These are phyloP conservation scores for Oreochromis mossambicus DNA, from an alignment of 2,797 vertebrate species.

Conservation along the genomic window DNA sequence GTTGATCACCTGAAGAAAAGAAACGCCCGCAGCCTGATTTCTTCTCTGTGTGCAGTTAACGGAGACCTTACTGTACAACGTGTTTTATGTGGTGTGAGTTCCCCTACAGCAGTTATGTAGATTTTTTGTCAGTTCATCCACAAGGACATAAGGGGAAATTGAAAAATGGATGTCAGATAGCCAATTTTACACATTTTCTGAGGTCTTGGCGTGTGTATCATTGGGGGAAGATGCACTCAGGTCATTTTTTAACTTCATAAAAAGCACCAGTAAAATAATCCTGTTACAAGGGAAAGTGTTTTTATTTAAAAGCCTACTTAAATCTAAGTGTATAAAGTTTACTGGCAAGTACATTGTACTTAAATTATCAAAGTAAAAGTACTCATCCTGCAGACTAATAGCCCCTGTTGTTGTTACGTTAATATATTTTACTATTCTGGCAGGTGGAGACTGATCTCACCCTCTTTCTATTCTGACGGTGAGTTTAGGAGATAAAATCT, in stretches of 20 bases:
- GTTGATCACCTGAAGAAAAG: background rate
- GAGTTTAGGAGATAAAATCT: background rate
- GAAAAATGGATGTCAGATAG: background rate
- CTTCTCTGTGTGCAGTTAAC: background rate
- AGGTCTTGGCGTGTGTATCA: background rate
- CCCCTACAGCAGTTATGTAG: background rate
- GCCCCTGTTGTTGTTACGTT: background rate
- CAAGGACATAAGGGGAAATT: background rate
- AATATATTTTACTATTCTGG: background rate
- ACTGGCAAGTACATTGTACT: background rate
- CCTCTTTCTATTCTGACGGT: background rate
- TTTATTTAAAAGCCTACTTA: background rate
- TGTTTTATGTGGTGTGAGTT: background rate
- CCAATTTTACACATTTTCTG: background rate
- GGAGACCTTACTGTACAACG: background rate
- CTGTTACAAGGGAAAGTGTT: background rate
- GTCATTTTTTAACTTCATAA: background rate
- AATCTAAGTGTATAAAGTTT: background rate
- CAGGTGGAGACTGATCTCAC: background rate
- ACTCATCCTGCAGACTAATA: background rate
- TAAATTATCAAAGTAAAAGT: background rate
- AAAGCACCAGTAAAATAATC: background rate
- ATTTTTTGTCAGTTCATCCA: background rate
- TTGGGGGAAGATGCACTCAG: background rate
- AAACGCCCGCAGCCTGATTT: background rate